phyloP scores from a whole-genome alignment of 92 coral and sea anemone species.

The Epizoanthus rinbou region DNA sequence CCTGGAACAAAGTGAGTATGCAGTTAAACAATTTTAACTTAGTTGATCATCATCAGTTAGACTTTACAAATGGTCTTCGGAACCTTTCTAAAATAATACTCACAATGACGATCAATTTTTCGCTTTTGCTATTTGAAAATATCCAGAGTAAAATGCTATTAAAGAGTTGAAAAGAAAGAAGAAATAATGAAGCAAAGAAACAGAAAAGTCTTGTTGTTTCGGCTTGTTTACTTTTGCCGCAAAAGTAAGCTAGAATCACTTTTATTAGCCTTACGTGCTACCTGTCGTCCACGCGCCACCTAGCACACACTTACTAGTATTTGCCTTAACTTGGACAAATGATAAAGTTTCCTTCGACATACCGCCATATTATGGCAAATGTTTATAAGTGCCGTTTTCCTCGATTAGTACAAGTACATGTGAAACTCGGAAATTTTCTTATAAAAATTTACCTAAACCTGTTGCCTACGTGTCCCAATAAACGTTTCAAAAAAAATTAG shows the following conservation, averaged over 20 bases:
- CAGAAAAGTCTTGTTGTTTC: background rate
- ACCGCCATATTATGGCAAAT: background rate
- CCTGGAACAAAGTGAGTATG: background rate
- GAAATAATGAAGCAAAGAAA: background rate
- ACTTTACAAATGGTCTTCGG: too few relatives aligned
- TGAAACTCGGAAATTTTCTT: background rate
- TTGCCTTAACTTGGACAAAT: slow-evolving; percentile 12
- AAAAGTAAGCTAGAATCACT: background rate
- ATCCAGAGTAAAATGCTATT: background rate
- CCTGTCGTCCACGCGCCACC: too few relatives aligned
- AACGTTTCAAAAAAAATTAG: slow-evolving; percentile 16
- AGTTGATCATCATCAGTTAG: too few relatives aligned
- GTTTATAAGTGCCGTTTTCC: background rate
- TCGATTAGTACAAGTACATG: background rate
- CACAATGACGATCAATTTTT: too few relatives aligned
- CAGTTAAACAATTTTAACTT: too few relatives aligned
- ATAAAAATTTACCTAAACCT: background rate
- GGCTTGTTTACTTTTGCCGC: slow-evolving; percentile 1
- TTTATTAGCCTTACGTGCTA: too few relatives aligned
- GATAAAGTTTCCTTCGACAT: background rate
- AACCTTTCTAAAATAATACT: too few relatives aligned
- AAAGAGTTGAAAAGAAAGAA: background rate
- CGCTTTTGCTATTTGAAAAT: background rate
- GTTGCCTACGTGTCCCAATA: background rate
- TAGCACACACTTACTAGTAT: too few relatives aligned